Conservation (phyloP, 2,888 invertebrate species). For the Agrenia bidenticulata region DNA sequence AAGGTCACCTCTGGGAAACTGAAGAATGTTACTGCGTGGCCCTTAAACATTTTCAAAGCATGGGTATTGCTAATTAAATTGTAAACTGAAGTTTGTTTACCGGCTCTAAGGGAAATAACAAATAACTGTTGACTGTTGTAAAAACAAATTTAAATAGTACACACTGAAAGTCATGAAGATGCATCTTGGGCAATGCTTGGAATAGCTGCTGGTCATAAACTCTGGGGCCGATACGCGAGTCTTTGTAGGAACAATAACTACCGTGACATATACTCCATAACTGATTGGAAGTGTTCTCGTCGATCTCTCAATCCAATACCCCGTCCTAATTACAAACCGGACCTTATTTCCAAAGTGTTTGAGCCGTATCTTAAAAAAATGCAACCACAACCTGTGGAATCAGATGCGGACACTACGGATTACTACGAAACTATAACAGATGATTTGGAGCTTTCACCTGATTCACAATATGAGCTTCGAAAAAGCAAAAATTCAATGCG, state of each 20-base stretch:
- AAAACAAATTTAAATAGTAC: constrained; percentile 9
- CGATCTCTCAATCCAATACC: constrained; percentile 22
- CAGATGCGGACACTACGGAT: neutral
- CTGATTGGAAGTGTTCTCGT: constrained; percentile 39
- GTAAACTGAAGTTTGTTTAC: neutral
- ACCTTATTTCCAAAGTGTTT: neutral
- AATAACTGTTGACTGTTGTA: no score
- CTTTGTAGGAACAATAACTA: constrained; percentile 26
- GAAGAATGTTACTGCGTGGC: constrained; percentile 38
- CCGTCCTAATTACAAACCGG: constrained; percentile 1
- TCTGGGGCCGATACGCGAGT: constrained; percentile 43
- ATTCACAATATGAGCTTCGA: no score
- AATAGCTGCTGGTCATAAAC: constrained; percentile 39
- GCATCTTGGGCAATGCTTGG: constrained; percentile 38
- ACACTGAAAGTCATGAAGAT: constrained; percentile 20
- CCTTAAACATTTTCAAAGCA: constrained; percentile 21
- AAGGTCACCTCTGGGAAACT: constrained; percentile 44
- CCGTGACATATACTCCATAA: constrained; percentile 22
- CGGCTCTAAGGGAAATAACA: no score
- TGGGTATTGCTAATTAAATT: neutral
- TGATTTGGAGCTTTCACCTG: neutral
- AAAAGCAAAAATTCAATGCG: no score
- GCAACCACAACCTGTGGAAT: neutral
- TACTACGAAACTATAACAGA: neutral
- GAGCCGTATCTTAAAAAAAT: neutral